A percentile compares a stretch with the other conserved stretches of the same genome.
phyloP scores from a whole-genome alignment of 1,140 invertebrate genomes.

The Anastatus disparis region DNA sequence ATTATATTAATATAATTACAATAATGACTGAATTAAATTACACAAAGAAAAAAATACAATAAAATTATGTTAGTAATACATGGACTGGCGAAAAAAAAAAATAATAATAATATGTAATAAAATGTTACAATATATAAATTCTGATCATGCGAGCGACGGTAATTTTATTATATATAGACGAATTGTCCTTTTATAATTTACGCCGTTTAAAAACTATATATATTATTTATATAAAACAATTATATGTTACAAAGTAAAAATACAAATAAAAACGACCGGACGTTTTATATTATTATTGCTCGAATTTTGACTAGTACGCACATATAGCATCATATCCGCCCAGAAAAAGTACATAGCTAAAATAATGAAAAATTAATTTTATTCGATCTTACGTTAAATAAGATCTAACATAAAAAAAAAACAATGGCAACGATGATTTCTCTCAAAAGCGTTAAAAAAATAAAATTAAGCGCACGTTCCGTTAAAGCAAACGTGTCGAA shows the following conservation, averaged over 20 bases:
- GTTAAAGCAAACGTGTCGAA: conserved; percentile 30
- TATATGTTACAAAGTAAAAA: conserved; percentile 36
- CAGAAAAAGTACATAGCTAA: not conserved
- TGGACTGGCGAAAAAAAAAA: conserved; percentile 45
- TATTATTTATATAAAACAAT: conserved; percentile 38
- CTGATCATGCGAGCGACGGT: conserved; percentile 13
- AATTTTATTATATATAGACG: too few species aligned
- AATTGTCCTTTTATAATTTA: not conserved
- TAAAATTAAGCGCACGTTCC: conserved; percentile 5
- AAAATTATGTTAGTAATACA: conserved; percentile 47
- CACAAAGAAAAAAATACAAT: conserved; percentile 43
- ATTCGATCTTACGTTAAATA: not conserved
- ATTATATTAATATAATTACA: conserved; percentile 58
- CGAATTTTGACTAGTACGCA: conserved; percentile 65
- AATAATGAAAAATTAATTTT: not conserved
- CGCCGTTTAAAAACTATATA: conserved; percentile 6
- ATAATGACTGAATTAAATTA: conserved; percentile 56
- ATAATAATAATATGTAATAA: conserved; percentile 20
- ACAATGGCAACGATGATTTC: conserved; percentile 14
- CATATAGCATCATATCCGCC: conserved; percentile 41
- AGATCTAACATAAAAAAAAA: too few species aligned
- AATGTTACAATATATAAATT: conserved; percentile 26
- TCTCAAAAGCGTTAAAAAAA: conserved; percentile 9
- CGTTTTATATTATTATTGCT: conserved; percentile 29
- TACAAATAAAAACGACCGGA: conserved; percentile 36